Evolutionary conservation across 2,888 invertebrate species (phyloP).

Genomic region (Entomobrya proxima): DNA sequence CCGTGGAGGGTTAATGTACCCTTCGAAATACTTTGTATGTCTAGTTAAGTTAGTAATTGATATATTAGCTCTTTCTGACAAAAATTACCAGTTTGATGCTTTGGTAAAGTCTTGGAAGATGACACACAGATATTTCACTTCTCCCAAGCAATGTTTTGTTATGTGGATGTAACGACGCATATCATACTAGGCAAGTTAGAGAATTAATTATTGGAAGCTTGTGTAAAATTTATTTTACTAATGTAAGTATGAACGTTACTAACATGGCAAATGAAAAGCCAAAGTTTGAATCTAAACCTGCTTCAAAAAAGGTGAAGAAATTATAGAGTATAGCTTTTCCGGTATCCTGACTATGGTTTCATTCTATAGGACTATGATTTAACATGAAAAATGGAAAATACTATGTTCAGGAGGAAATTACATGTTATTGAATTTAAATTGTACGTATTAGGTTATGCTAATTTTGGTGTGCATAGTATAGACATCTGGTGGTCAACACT

Average conservation of each 20-base stretch:
- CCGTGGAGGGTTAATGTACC: conserved; percentile 50
- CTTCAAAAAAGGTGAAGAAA: too few species aligned
- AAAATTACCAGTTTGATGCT: not conserved
- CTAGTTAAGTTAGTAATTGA: conserved; percentile 30
- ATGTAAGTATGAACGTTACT: not conserved
- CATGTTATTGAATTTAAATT: too few species aligned
- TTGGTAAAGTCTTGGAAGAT: conserved; percentile 37
- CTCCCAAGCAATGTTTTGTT: not conserved
- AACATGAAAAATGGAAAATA: too few species aligned
- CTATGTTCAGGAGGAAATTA: too few species aligned
- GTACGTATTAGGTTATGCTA: too few species aligned
- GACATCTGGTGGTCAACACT: too few species aligned
- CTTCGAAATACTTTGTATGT: conserved; percentile 10
- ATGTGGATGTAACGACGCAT: not conserved
- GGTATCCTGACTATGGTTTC: too few species aligned
- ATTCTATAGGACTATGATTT: too few species aligned
- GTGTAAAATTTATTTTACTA: conserved; percentile 27
- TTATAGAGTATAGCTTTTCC: too few species aligned
- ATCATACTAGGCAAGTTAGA: not conserved
- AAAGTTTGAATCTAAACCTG: too few species aligned
- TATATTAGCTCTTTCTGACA: not conserved
- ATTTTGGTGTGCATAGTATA: too few species aligned
- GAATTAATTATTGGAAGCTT: not conserved
- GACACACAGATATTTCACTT: not conserved
- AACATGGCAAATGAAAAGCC: too few species aligned